phyloP scores from a whole-genome alignment of 1,140 invertebrate genomes.

The Achatina immaculata region DNA sequence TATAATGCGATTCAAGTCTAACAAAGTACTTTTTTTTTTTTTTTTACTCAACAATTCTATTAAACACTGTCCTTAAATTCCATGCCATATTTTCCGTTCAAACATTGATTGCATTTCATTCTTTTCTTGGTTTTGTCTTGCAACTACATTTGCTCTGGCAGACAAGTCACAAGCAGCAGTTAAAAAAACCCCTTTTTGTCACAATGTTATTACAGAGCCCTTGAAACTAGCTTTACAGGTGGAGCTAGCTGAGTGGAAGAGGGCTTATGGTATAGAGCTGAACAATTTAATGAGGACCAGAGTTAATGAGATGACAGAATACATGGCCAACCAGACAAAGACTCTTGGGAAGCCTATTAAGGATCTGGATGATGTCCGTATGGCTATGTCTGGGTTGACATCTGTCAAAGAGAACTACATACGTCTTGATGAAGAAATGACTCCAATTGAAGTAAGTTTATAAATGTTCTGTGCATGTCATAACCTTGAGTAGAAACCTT shows the following conservation, averaged over 20 bases:
- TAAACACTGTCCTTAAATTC: too few species aligned
- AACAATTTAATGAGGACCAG: slow-evolving; percentile 16
- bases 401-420: slow-evolving; percentile 39
- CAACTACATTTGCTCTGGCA: too few species aligned
- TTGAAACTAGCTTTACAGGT: slow-evolving; percentile 26
- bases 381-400: slow-evolving; percentile 23
- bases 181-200: too few species aligned
- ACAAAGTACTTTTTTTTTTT: too few species aligned
- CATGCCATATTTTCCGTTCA: too few species aligned
- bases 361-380: slow-evolving; percentile 35
- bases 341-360: slow-evolving; percentile 28
- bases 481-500: too few species aligned
- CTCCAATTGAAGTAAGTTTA: slow-evolving; percentile 36
- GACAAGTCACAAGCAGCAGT: too few species aligned
- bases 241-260: slow-evolving; percentile 36
- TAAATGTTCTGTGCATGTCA: background rate
- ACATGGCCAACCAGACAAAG: slow-evolving; percentile 30
- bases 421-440: slow-evolving; percentile 36
- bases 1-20: too few species aligned
- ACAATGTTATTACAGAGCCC: slow-evolving; percentile 27
- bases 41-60: too few species aligned
- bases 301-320: slow-evolving; percentile 37
- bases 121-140: too few species aligned
- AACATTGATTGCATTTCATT: too few species aligned
- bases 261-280: slow-evolving; percentile 19